Base-by-base conservation (phyloP, 2,888 invertebrate genomes). In the Acronicta leporina region DNA sequence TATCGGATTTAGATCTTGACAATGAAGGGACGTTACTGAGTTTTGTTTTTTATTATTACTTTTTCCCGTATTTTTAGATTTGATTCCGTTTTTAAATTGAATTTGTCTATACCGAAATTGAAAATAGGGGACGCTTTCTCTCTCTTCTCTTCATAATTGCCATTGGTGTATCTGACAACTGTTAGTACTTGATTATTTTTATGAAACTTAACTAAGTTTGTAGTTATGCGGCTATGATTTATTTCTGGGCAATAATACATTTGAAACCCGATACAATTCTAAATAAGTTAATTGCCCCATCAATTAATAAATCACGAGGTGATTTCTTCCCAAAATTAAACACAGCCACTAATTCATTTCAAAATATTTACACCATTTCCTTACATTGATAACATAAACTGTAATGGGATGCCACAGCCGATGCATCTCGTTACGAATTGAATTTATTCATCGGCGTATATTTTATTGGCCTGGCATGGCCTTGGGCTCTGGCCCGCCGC, bases 361-460 rank as follows among this genome's bases (percentile, higher is more conserved):
- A 82, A 82, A 83, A 83, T 80, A 83, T 80, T 74, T 68, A 77
- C 72, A 75, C 82, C 77, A 76, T 80, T 81, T 74, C 79, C 80
- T 81, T 79, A 82, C 84, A 82, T 77, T 80, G 79, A 80, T 75
- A 79, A 73, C 77, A 68, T 73, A 79, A 63, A 40, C 61, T 47
- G 61, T 77, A 85, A 79, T 80, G 89, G 88, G 88, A 88, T 87
- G 89, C 88, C 85, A 88, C 82, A 83, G 84, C 84, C 87, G 86
- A 88, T 89, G 87, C 87, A 87, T 92, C 92, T 94, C 88, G 92
- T 94, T 93, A 93, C 87, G 85, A 83, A 91, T 92, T 89, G 89
- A 89, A 92, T 92, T 94, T 94, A 94, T 94, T 92, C 89, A 90
- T 87, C 86, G 85, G 83, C 78, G 83, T 84, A 91, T 90, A 89